Evolutionary conservation across 2,797 vertebrate genomes (phyloP), one percentile per base, ranked within the genome.

Genomic region (Catharus ustulatus): DNA sequence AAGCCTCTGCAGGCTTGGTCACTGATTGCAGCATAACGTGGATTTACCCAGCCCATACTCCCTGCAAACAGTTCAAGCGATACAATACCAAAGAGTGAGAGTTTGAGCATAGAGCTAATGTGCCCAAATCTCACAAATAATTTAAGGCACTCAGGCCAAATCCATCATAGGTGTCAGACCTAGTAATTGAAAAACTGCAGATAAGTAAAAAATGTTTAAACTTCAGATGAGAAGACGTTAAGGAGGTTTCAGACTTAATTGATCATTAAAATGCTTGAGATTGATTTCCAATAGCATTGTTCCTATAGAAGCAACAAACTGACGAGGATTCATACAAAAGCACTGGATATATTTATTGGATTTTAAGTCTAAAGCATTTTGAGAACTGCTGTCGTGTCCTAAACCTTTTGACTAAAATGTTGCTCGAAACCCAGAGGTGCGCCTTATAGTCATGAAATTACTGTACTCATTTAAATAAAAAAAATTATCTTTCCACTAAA

Each of bases 321-420:
- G 42, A 46, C 71, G 49, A 89, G 42, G 34, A 84, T 71, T 82
- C 83, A 57, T 42, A 73, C 15, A 73, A 85, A 66, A 73, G 36
- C 32, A 42, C 54, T 81, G 52, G 17, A 46, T 77, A 10, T 45
- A 81, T n/a, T 81, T 78, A 69, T 8, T 91, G 77, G 32, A 79
- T 90, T 93, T 84, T 67, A 93, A 92, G 45, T 43, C 29, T 66
- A 94, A 87, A 13, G 42, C 24, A 11, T 77, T 84, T 77, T 36
- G 77, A 93, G 63, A 92, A 76, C 46, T 49, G 40, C 66, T 82
- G 7, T 85, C 51, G 30, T 89, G 62, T 92, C 42, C 61, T 43
- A 61, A 90, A 55, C 24, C 27, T 45, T 38, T 38, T 38, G 38
- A 11, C 38, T 38, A 38, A 38, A 38, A 38, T 38, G 10, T 38